Conservation (phyloP, 1,140 invertebrate species). For the Pygmarrhopalites habei region DNA sequence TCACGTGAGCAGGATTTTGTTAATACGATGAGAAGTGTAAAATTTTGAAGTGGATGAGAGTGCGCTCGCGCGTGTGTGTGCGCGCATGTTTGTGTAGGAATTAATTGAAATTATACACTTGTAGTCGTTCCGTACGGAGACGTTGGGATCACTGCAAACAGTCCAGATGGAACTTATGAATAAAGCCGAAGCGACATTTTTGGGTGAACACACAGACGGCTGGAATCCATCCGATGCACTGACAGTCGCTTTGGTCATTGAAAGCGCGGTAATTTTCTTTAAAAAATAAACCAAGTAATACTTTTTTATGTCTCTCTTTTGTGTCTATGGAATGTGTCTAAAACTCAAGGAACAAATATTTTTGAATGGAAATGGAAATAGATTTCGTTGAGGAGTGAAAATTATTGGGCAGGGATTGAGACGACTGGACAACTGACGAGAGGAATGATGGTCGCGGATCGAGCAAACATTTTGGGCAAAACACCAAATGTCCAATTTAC, state of each 20-base stretch:
- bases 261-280: conserved; percentile 23
- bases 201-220: conserved; percentile 30
- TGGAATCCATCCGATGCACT: conserved; percentile 54
- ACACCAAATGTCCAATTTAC: conserved; percentile 51
- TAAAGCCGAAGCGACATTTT: conserved; percentile 48
- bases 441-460: conserved; percentile 56
- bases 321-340: too few species aligned
- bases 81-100: too few species aligned
- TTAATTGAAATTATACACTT: too few species aligned
- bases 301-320: too few species aligned
- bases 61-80: too few species aligned
- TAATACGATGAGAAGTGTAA: too few species aligned
- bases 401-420: conserved; percentile 47
- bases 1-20: too few species aligned
- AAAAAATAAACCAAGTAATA: too few species aligned
- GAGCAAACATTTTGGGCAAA: conserved; percentile 38
- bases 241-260: conserved; percentile 49
- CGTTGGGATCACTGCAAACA: conserved; percentile 46
- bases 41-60: too few species aligned
- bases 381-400: conserved; percentile 17
- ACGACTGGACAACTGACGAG: conserved; percentile 50
- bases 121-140: conserved; percentile 52
- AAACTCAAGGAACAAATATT: too few species aligned
- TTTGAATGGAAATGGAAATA: background rate
- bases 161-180: conserved; percentile 50